A percentile compares a stretch with the other conserved stretches of the same genome.
phyloP scores from a whole-genome alignment of 2,113 vertebrate species.

The Eulacestoma nigropectus region DNA sequence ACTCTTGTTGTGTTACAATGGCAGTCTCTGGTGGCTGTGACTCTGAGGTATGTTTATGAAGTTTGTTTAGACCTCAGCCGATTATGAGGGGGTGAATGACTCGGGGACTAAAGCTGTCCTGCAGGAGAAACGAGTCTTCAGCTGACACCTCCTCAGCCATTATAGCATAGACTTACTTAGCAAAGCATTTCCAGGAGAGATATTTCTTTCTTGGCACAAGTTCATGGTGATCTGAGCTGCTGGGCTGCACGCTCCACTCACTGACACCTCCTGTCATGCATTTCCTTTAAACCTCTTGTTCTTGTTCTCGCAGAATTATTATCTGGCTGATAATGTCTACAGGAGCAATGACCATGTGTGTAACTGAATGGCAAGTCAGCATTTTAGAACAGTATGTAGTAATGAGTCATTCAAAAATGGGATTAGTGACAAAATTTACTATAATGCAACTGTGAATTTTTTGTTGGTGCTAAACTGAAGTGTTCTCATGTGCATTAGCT shows the following conservation, averaged over 20 bases:
- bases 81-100: background rate
- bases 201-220: background rate
- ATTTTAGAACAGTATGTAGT: background rate
- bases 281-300: background rate
- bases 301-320: background rate
- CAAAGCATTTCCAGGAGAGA: background rate
- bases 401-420: background rate
- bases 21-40: background rate
- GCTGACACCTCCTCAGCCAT: background rate
- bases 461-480: background rate
- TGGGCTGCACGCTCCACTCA: rapidly evolving
- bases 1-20: background rate
- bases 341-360: background rate
- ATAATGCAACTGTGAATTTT: background rate
- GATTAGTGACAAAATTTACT: background rate
- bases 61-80: background rate
- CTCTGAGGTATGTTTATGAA: conserved; percentile 1
- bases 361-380: background rate
- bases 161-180: background rate
- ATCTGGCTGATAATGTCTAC: background rate
- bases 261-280: background rate
- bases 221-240: background rate
- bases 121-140: background rate
- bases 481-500: background rate
- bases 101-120: background rate